Base-by-base conservation (phyloP, 64 coral and sea anemone genomes). In the Catalaphyllia jardinei region DNA sequence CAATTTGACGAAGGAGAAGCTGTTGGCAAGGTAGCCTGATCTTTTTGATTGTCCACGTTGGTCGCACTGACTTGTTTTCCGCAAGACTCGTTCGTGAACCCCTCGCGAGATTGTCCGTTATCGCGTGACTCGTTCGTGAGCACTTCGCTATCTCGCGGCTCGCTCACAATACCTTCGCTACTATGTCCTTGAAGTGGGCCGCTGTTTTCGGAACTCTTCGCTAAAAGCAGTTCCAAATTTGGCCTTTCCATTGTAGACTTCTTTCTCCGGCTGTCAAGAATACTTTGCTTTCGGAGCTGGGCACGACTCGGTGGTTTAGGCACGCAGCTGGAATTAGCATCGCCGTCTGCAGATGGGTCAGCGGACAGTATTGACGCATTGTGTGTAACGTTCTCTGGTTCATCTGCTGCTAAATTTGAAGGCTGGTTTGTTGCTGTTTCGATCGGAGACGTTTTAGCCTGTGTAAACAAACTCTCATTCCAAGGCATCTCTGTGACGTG, bases 391-490 rank as follows among this genome's bases (percentile, higher is more conserved):
- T 64, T 22, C 12, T 25, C 31, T 28, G 18, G 31, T 18, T 67
- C 60, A 28, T 69, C 22, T 25, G 65, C 65, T 71, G 62, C 38
- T 85, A 46, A 71, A 29, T 71, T 51, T 27, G 64, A 39, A 35
- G 42, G 35, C 17, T 85, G 62, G n/a, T 50, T 50, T 51, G 62
- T 85, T 10, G n/a, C 46, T 52, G 62, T 67, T 15, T 71, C 62
- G 3, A 38, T 50, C 6, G 62, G 39, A 46, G 38, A 20, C 39
- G 81, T 22, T 27, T 85, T 85, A 24, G 11, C 42, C 27, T 85
- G 81, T 71, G 63, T 65, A 85, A 85, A 85, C 63, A 85, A 85
- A 85, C 71, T 22, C 22, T 85, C 81, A 85, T 85, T 85, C 81
- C 62, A 85, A 51, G 52, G 22, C 20, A 25, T 71, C 63, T 85